Base-by-base conservation (phyloP, 2,113 vertebrate genomes). In the Boulengeromyrus knoepffleri region DNA sequence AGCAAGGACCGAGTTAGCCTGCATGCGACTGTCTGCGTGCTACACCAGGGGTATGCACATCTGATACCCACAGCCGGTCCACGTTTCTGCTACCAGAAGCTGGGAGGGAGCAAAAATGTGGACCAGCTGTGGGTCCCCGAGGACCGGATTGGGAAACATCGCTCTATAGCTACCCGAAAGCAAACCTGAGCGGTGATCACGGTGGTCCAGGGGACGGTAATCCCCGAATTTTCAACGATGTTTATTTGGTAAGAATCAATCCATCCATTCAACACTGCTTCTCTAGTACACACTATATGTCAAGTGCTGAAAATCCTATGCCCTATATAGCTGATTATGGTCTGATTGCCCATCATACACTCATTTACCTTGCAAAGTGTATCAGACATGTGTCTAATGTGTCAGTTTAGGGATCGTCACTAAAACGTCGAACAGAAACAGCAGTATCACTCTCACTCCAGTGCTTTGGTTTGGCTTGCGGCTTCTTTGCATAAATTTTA, bases 401-500 rank as follows among this genome's bases (percentile, higher is more conserved):
- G n/a, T 70, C 62, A 70, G n/a, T 70, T 31, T 66, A 13, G n/a
- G 62, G 9, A 70, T 31, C 10, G 10, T 66, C 62, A 27, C 62
- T 66, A 66, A 27, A 66, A 27, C 58, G n/a, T 66, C n/a, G 1
- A 27, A 66, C 9, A 66, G 58, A 66, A 66, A 66, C 58, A 12
- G 58, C 58, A 10, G 58, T 1, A 4, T 66, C 58, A 9, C 56
- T 62, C 58, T 62, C 58, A n/a, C 24, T 62, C 24, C 58, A 62
- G 58, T 62, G 58, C 2, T 62, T 10, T 13, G 53, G 6, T 62
- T 62, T n/a, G 58, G 58, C 9, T 10, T n/a, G 58, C 58, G 8
- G 94, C 9, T 87, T 10, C 3, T 56, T 31, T 87, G 85, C 47
- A 36, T 87, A 39, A 66, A 36, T 87, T 87, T 87, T 17, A 49